Evolutionary conservation across 2,113 vertebrate genomes (phyloP).

Genomic region (Hydropotes inermis): DNA sequence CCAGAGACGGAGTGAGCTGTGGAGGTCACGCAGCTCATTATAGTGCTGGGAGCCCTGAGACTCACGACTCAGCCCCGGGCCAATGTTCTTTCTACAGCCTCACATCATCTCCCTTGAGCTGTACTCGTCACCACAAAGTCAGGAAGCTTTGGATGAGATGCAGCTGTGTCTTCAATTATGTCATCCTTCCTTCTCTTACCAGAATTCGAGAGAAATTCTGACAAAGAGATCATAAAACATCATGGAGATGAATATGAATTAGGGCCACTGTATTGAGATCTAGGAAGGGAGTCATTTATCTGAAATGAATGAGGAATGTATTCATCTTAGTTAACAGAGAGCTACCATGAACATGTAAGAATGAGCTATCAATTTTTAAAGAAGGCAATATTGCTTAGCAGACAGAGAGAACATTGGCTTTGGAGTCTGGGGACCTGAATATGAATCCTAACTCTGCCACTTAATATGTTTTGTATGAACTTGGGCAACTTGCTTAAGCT

Average conservation of each 20-base stretch:
- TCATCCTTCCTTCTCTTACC: not conserved
- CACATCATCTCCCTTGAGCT: not conserved
- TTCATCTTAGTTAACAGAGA: not conserved
- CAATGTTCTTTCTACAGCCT: not conserved
- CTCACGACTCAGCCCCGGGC: not conserved
- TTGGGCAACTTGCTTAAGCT: not conserved
- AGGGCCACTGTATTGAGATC: not conserved
- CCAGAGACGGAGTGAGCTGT: not conserved
- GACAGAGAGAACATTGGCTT: not conserved
- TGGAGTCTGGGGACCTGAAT: not conserved
- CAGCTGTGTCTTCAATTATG: not conserved
- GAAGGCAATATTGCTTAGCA: not conserved
- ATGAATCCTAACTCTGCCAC: not conserved
- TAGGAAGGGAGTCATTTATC: not conserved
- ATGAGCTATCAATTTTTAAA: not conserved
- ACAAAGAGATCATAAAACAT: not conserved
- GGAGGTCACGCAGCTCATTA: not conserved
- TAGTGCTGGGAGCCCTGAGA: not conserved
- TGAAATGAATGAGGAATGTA: not conserved
- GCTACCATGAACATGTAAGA: not conserved
- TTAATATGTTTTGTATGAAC: not conserved
- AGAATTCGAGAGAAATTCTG: not conserved
- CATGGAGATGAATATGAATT: not conserved
- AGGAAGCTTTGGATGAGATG: not conserved
- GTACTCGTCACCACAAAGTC: not conserved